Percentiles rank a stretch among this genome's conserved stretches.
These are phyloP conservation scores for Peromyscus maniculatus DNA, from an alignment of 2,113 vertebrate genomes.

Conservation along the genomic window DNA sequence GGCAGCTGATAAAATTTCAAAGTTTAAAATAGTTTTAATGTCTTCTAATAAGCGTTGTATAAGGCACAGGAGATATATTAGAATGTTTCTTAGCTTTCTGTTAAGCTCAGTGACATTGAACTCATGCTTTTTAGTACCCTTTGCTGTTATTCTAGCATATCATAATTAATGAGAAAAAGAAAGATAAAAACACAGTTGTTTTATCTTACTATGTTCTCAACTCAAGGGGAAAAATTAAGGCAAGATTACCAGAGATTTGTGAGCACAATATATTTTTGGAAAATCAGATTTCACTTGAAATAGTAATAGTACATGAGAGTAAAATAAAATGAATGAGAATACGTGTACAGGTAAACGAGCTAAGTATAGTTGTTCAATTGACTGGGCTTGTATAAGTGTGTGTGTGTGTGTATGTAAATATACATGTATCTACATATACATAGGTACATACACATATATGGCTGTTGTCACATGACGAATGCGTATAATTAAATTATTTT, in stretches of 20 bases:
- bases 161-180: conserved; percentile 63
- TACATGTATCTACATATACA: background rate
- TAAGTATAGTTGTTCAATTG: conserved; percentile 16
- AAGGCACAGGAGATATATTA: conserved; percentile 41
- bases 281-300: conserved; percentile 74
- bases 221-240: conserved; percentile 63
- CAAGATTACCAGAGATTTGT: conserved; percentile 66
- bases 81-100: conserved; percentile 50
- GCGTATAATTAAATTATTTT: conserved; percentile 57
- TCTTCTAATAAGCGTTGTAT: conserved; percentile 65
- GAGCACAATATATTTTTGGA: background rate
- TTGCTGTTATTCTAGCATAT: conserved; percentile 55
- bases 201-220: conserved; percentile 73
- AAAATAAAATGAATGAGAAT: conserved; percentile 66
- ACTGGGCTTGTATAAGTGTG: background rate
- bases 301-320: conserved; percentile 51
- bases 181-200: conserved; percentile 59
- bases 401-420: background rate
- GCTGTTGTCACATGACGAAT: background rate
- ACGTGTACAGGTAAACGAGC: conserved; percentile 66
- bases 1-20: conserved; percentile 66
- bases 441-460: background rate
- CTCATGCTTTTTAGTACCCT: conserved; percentile 12
- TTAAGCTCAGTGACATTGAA: background rate
- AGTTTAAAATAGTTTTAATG: conserved; percentile 73